Percentiles rank a stretch among this genome's conserved stretches.
These are phyloP conservation scores for Psephotus haematonotus DNA, from an alignment of 2,113 vertebrate genomes.

Conservation along the genomic window DNA sequence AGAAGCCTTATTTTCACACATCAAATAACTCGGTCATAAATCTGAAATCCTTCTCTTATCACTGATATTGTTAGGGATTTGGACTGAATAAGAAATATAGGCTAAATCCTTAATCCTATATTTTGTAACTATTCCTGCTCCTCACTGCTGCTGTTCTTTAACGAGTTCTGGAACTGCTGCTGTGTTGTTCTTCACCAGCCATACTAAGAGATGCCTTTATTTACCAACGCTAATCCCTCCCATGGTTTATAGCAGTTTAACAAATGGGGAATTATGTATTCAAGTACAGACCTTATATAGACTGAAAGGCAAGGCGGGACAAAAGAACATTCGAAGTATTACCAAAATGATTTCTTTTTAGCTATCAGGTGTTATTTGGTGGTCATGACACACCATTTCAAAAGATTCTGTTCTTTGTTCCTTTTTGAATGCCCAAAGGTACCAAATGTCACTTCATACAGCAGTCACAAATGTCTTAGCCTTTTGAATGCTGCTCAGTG, in stretches of 20 bases:
- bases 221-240: not conserved
- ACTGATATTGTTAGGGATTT: not conserved
- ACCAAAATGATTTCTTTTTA: not conserved
- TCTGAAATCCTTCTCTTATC: not conserved
- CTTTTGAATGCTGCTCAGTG: not conserved
- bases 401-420: not conserved
- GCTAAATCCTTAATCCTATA: not conserved
- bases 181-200: not conserved
- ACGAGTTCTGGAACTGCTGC: not conserved
- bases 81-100: not conserved
- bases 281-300: not conserved
- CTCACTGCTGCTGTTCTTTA: not conserved
- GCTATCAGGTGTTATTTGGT: not conserved
- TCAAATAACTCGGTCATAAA: not conserved
- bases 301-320: not conserved
- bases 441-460: not conserved
- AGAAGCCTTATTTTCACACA: not conserved
- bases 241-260: not conserved
- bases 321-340: not conserved
- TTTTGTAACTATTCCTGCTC: not conserved
- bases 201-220: not conserved
- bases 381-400: not conserved
- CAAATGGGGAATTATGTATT: not conserved
- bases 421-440: not conserved
- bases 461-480: not conserved